Conservation (phyloP, 2,888 invertebrate genomes). For the Hydrotaea diabolus region DNA sequence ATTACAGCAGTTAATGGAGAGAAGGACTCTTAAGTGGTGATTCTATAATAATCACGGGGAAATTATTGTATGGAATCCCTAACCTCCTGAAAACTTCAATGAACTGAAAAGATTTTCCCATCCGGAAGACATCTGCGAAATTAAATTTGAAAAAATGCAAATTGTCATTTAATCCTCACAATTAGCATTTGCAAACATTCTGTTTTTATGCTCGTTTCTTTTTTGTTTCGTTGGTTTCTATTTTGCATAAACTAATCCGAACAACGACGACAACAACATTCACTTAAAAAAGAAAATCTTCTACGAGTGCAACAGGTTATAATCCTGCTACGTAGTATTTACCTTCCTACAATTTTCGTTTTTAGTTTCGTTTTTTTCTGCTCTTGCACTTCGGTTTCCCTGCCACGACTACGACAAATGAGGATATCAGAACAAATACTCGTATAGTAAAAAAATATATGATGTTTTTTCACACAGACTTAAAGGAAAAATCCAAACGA, state of each 20-base stretch:
- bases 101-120: too few species aligned
- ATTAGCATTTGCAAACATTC: constrained; percentile 6
- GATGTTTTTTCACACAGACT: not conserved
- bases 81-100: too few species aligned
- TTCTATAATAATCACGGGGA: too few species aligned
- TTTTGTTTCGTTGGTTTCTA: not conserved
- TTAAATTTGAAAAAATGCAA: not conserved
- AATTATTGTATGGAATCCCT: too few species aligned
- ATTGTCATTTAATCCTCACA: not conserved
- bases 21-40: too few species aligned
- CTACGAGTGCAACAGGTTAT: constrained; percentile 52
- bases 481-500: not conserved
- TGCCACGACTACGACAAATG: not conserved
- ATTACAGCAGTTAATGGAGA: too few species aligned
- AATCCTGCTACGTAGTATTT: constrained; percentile 28
- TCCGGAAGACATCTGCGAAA: too few species aligned
- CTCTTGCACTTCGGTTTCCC: not conserved
- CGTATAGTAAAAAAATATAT: not conserved
- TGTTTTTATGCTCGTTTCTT: not conserved
- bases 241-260: not conserved
- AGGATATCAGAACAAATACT: not conserved
- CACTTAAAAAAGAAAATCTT: not conserved
- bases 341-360: not conserved
- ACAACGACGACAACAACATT: not conserved
- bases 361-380: not conserved